Base-by-base conservation (phyloP, 2,113 vertebrate species). In the Myiagra hebetior region DNA sequence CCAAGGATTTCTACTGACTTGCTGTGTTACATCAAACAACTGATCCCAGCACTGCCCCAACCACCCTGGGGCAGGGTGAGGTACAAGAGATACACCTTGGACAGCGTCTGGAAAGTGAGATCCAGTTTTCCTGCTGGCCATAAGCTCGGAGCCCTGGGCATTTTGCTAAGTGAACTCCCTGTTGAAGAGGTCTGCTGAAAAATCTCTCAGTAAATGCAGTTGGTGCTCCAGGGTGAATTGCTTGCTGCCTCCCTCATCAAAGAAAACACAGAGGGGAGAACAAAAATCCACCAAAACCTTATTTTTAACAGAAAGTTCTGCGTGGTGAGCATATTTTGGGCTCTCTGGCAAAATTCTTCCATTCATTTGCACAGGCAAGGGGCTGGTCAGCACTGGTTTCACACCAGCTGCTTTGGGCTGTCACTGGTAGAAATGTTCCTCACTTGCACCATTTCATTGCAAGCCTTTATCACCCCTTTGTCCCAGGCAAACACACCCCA, bases 401-500 rank as follows among this genome's bases (percentile, higher is more conserved):
- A 78, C 60, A 53, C 49, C 46, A 62, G 67, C 69, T 57, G 76
- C 47, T 93, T 74, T 14, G 24, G 53, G 52, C 76, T 87, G 79
- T 47, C 39, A 9, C 56, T 15, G 35, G 47, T 30, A 89, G 76
- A 89, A 75, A 69, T 2, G 39, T 31, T 70, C 73, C 42, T 83
- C 1, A 0, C 56, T 79, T 31, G 31, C 85, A 76, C 20, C 64
- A 5, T 73, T 93, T 85, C 73, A 46, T 3, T 1, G 9, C 39
- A n/a, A 77, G 80, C 62, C 39, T 93, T 96, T 85, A 47, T 68
- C 81, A 67, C 72, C 52, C 73, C 89, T 94, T 97, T 96, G 89
- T 94, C 64, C 84, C 93, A 10, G 5, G 49, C 70, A 94, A 88
- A 80, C 50, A 20, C 28, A 16, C 26, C 68, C 52, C 0, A 1